Percentiles rank a stretch among this genome's conserved stretches.
Evolutionary conservation across 2,797 vertebrate species (phyloP).

Genomic region (Cottoperca gobio): DNA sequence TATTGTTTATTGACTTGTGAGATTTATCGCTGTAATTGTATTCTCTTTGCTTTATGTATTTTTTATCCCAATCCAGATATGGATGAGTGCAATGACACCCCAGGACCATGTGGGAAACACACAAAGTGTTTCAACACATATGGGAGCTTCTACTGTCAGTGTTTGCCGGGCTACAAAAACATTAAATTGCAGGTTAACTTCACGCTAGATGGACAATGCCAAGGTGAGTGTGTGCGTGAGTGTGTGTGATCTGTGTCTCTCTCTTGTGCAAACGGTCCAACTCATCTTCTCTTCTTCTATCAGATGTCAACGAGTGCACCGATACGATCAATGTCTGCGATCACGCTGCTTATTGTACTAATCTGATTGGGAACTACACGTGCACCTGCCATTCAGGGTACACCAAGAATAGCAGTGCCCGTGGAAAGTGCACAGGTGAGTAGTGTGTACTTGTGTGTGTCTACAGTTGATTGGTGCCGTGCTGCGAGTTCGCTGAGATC

Average conservation of each 20-base stretch:
- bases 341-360: constrained; percentile 29
- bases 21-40: background rate
- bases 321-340: constrained; percentile 13
- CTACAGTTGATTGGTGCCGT: background rate
- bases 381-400: constrained; percentile 71
- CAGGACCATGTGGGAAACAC: fast-evolving
- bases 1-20: background rate
- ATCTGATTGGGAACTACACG: constrained; percentile 57
- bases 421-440: constrained; percentile 60
- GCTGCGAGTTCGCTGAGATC: background rate
- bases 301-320: constrained; percentile 70
- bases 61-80: constrained; percentile 42
- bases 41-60: background rate
- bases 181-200: fast-evolving
- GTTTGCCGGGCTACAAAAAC: background rate
- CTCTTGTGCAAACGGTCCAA: background rate
- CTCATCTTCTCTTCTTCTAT: background rate
- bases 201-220: constrained; percentile 11
- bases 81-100: fast-evolving
- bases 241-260: background rate
- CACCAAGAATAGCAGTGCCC: fast-evolving
- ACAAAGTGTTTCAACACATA: constrained; percentile 31
- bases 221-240: constrained; percentile 44
- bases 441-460: background rate
- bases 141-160: constrained; percentile 63